Evolutionary conservation across 2,888 invertebrate genomes (phyloP), one percentile per base, ranked within the genome.

Genomic region (Campaea margaritaria): DNA sequence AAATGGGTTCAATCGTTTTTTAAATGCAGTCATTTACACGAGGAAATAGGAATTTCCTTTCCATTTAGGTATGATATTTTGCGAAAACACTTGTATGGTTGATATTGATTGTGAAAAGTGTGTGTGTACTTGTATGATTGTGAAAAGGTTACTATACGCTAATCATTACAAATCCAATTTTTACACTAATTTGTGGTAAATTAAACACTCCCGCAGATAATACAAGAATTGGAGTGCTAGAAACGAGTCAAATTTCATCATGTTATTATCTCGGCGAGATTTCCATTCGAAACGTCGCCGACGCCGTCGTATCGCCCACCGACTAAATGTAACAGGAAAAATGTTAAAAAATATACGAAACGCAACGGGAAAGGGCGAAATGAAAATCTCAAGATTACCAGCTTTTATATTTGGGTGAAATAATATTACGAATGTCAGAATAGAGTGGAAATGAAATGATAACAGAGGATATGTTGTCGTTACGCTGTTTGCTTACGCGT

Each of bases 201-300:
- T 50, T 65, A 65, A 71, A 72, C 59, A 60, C 53, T 61, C 47
- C 58, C 67, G 62, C 60, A 46, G 62, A 59, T 62, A 69, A 66
- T 61, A 67, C 56, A 70, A 63, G 74, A 72, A 75, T 72, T 69
- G 73, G 67, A 65, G 44, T 55, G 55, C 53, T 59, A 64, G 70
- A 78, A 75, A 75, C 72, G 70, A 74, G 60, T 54, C 65, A 69
- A 74, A 76, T 78, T 75, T 73, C 68, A 72, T 76, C 63, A 21
- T n/a, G n/a, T n/a, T n/a, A 62, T 71, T 79, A 76, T 74, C 75
- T 69, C 69, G 57, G 21, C 5, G 21, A 21, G 21, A 21, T 21
- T 64, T 76, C 71, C 70, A 67, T 72, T 64, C 68, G 68, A 69
- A 65, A 72, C 65, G 62, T 60, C 63, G 64, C 57, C 57, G 57